Conservation (phyloP, 2,888 invertebrate species). For the Coelinius sp. region DNA sequence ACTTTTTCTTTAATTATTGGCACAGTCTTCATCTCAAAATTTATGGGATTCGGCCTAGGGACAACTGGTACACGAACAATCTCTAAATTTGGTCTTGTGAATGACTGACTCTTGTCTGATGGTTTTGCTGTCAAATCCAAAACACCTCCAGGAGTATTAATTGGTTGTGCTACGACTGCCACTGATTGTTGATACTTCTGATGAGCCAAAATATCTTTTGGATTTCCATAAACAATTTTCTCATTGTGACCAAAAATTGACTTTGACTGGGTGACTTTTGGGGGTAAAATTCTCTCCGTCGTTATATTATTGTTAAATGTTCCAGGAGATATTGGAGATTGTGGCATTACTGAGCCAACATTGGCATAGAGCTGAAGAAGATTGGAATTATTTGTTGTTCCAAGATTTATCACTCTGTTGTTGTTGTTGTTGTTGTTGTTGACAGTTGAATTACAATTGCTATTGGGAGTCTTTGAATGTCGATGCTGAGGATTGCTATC, state of each 20-base stretch:
- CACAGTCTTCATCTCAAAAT: conserved; percentile 71
- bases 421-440: conserved; percentile 29
- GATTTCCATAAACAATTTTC: conserved; percentile 81
- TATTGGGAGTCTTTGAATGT: neutral
- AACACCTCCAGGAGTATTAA: conserved; percentile 71
- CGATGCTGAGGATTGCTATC: conserved; percentile 43
- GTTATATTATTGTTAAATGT: conserved; percentile 19
- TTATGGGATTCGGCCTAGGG: conserved; percentile 69
- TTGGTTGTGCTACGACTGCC: conserved; percentile 40
- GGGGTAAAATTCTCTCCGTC: conserved; percentile 67
- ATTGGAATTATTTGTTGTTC: conserved; percentile 59
- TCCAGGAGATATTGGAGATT: conserved; percentile 43
- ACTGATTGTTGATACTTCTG: conserved; percentile 70
- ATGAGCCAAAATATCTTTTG: conserved; percentile 78
- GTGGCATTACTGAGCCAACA: conserved; percentile 47
- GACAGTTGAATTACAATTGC: conserved; percentile 46
- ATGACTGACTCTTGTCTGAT: conserved; percentile 67
- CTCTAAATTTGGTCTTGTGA: conserved; percentile 71
- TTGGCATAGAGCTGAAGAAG: conserved; percentile 64
- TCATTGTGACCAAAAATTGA: conserved; percentile 78
- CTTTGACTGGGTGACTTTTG: conserved; percentile 76
- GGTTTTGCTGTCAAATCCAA: conserved; percentile 77
- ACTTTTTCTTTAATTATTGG: conserved; percentile 4
- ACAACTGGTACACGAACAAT: conserved; percentile 75
- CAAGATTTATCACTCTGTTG: conserved; percentile 65